Evolutionary conservation across 2,888 invertebrate genomes (phyloP).

Genomic region (Troides helena): DNA sequence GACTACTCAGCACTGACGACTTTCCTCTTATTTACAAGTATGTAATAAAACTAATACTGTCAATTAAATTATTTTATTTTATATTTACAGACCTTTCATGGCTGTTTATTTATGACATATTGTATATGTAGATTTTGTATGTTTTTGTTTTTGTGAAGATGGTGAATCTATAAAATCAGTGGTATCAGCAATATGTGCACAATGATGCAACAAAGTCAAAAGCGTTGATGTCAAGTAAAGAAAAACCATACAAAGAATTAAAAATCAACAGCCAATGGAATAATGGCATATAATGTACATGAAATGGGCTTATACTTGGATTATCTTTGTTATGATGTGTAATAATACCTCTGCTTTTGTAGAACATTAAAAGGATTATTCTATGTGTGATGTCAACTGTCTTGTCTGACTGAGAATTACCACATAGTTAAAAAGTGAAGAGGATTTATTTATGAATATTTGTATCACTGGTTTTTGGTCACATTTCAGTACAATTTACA

Average conservation of each 20-base stretch:
- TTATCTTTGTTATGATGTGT: constrained; percentile 2
- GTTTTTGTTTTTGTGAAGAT: constrained; percentile 55
- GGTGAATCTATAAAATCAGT: constrained; percentile 53
- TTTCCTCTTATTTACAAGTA: constrained; percentile 92
- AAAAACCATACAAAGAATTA: constrained; percentile 7
- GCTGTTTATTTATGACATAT: constrained; percentile 43
- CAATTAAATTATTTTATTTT: constrained; percentile 47
- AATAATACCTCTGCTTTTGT: constrained; percentile 52
- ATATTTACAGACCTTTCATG: constrained; percentile 58
- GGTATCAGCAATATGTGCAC: constrained; percentile 47
- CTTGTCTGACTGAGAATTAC: constrained; percentile 38
- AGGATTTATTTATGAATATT: constrained; percentile 41
- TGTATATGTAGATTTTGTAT: constrained; percentile 51
- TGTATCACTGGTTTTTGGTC: constrained; percentile 70
- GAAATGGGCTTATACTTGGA: constrained; percentile 15
- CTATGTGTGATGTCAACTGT: constrained; percentile 33
- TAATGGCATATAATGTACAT: constrained; percentile 5
- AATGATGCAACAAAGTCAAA: constrained; percentile 29
- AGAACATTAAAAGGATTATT: constrained; percentile 32
- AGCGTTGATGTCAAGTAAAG: constrained; percentile 7
- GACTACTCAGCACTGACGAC: constrained; percentile 90
- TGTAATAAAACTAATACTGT: constrained; percentile 57
- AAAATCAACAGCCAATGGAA: constrained; percentile 4
- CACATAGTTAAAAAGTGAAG: constrained; percentile 38
- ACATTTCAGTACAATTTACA: constrained; percentile 74